A percentile compares a stretch with the other conserved stretches of the same genome.
phyloP scores from a whole-genome alignment of 2,888 invertebrate species.

The Rhagonycha lutea region DNA sequence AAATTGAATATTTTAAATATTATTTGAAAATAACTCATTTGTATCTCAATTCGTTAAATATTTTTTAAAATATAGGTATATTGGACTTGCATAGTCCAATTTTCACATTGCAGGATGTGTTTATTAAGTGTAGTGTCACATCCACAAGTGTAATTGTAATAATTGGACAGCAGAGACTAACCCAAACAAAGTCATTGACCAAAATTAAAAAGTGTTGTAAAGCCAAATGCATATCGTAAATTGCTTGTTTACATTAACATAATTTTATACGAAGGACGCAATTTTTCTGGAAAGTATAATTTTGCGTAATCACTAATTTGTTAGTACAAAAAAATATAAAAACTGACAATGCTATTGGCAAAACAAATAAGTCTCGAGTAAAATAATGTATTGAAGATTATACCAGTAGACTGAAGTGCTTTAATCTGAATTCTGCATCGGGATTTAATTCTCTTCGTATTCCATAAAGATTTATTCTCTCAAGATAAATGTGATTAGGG shows the following conservation, averaged over 20 bases:
- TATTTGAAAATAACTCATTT: too few relatives aligned
- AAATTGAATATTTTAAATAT: too few relatives aligned
- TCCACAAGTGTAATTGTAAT: constrained; percentile 35
- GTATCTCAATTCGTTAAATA: neutral
- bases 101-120: constrained; percentile 29
- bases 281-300: neutral
- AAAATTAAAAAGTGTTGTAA: constrained; percentile 30
- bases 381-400: neutral
- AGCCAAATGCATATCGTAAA: constrained; percentile 6
- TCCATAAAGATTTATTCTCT: constrained; percentile 18
- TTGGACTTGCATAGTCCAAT: constrained; percentile 24
- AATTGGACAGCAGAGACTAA: constrained; percentile 39
- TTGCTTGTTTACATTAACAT: neutral
- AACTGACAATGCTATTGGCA: neutral
- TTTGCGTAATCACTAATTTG: neutral
- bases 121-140: constrained; percentile 28
- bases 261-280: neutral
- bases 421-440: constrained; percentile 14
- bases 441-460: constrained; percentile 8
- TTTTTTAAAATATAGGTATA: neutral
- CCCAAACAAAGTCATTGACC: constrained; percentile 37
- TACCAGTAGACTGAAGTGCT: constrained; percentile 6
- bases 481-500: constrained; percentile 27
- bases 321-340: neutral
- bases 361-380: neutral